Percentiles rank a stretch among this genome's conserved stretches.
Evolutionary conservation across 2,113 vertebrate species (phyloP).

Genomic region (Ctenomys sociabilis): DNA sequence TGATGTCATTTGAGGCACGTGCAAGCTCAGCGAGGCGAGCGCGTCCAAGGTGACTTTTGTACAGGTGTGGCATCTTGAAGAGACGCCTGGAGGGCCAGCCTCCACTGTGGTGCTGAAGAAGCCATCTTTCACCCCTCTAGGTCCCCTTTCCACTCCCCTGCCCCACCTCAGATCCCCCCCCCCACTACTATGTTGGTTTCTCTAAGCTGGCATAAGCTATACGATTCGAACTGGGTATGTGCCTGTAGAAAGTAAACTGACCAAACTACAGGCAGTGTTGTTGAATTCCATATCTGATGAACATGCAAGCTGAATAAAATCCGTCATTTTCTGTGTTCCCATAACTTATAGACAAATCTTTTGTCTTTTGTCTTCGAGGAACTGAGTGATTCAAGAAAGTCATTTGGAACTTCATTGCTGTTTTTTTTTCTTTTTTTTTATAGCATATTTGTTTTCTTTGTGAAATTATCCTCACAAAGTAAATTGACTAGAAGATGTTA

Average conservation of each 20-base stretch:
- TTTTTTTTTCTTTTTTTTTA: no score
- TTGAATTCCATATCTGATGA: conserved; percentile 13
- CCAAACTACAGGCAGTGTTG: neutral
- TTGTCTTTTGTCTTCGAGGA: neutral
- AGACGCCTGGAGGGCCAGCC: neutral
- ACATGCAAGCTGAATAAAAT: neutral
- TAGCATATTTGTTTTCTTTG: neutral
- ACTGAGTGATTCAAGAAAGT: neutral
- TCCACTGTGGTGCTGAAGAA: neutral
- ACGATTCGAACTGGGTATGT: neutral
- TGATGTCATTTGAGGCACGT: neutral
- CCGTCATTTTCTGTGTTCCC: neutral
- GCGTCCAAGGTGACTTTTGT: neutral
- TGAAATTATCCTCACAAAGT: neutral
- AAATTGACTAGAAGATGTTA: neutral
- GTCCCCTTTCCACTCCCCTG: no score
- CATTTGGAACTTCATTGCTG: neutral
- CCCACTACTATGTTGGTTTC: neutral
- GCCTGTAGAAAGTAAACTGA: neutral
- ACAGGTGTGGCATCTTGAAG: neutral
- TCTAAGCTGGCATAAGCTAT: neutral
- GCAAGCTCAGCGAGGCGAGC: neutral
- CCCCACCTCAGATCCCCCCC: neutral
- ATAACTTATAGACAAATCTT: neutral
- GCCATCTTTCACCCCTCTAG: neutral